phyloP scores from a whole-genome alignment of 2,888 invertebrate genomes.

The Synanthedon tipuliformis region DNA sequence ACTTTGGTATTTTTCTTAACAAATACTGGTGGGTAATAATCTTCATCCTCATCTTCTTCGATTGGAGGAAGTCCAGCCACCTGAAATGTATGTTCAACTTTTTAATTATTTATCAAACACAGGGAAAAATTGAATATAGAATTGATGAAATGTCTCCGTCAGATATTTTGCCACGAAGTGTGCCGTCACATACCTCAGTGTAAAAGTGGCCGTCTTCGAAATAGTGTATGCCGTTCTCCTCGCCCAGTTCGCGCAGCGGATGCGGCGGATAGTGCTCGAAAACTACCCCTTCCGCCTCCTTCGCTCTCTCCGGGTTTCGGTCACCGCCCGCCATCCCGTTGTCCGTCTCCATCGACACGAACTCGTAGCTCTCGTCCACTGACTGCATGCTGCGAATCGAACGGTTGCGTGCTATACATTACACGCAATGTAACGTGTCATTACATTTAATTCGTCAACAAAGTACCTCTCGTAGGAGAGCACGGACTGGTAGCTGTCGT shows the following conservation, averaged over 20 bases:
- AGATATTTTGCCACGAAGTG: no score
- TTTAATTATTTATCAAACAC: background rate
- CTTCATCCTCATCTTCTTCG: slow-evolving; percentile 80
- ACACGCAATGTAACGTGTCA: background rate
- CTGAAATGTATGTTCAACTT: slow-evolving; percentile 17
- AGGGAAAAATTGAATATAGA: background rate
- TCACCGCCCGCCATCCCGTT: slow-evolving; percentile 38
- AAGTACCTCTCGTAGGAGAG: slow-evolving; percentile 63
- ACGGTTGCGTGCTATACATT: background rate
- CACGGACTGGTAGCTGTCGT: slow-evolving; percentile 70
- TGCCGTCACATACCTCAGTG: slow-evolving; percentile 74
- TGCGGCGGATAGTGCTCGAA: slow-evolving; percentile 73
- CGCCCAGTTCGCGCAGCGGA: slow-evolving; percentile 75
- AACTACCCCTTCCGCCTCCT: slow-evolving; percentile 29
- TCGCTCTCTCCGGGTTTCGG: slow-evolving; percentile 15
- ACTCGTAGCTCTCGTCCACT: slow-evolving; percentile 66
- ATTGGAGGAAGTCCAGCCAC: slow-evolving; percentile 80
- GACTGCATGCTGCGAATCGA: slow-evolving; percentile 51
- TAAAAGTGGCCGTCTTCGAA: slow-evolving; percentile 95
- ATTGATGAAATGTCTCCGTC: background rate
- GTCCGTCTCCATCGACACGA: slow-evolving; percentile 54
- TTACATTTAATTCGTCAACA: background rate
- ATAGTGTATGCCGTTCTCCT: slow-evolving; percentile 90
- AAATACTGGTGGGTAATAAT: slow-evolving; percentile 78
- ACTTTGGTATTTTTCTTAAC: slow-evolving; percentile 84